Base-by-base conservation (phyloP, 2,888 invertebrate species). In the Perithous albicinctus region DNA sequence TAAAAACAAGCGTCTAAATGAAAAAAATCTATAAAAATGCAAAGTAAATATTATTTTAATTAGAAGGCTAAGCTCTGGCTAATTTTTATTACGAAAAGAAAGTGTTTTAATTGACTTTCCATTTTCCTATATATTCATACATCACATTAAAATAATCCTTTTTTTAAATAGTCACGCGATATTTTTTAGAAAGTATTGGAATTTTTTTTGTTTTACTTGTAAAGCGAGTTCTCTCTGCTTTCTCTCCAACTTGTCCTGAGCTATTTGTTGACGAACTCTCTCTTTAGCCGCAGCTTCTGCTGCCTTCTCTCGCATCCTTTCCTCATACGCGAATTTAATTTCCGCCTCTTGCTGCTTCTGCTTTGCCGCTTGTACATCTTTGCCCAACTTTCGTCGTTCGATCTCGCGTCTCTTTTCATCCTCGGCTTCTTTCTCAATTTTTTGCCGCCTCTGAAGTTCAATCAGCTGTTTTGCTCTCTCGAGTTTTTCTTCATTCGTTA, bases 221-320 rank as follows among this genome's bases (percentile, higher is more conserved):
- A 86, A 32, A 12, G 86, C 87, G 20, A 86, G 69, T 80, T 91
- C 89, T 56, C 91, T 93, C 20, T 94, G 93, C 38, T 94, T 94
- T 10, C 96, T 91, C 89, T 96, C 96, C 0, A 95, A 95, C 88
- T 97, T 95, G 92, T 98, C 98, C 90, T 96, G 96, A 0, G 96
- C 97, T 81, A 98, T 98, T 92, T 98, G 97, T 73, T 96, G 96
- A 79, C 96, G 93, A 18, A 98, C 96, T 69, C 96, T 95, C 85
- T 98, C 96, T 8, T 96, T 94, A 0, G 96, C 97, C 8, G 95
- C 94, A 84, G 95, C 94, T 86, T 97, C 96, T 85, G 96, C 97
- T 85, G 95, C 93, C 88, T 96, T 96, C 87, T 97, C 97, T 76
- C 95, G 96, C 87, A 95, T 95, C 56, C 96, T 94, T 81, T 97